Percentiles rank a stretch among this genome's conserved stretches.
Evolutionary conservation across 2,797 vertebrate genomes (phyloP).

Genomic region (Petrocephalus schoutedeni): DNA sequence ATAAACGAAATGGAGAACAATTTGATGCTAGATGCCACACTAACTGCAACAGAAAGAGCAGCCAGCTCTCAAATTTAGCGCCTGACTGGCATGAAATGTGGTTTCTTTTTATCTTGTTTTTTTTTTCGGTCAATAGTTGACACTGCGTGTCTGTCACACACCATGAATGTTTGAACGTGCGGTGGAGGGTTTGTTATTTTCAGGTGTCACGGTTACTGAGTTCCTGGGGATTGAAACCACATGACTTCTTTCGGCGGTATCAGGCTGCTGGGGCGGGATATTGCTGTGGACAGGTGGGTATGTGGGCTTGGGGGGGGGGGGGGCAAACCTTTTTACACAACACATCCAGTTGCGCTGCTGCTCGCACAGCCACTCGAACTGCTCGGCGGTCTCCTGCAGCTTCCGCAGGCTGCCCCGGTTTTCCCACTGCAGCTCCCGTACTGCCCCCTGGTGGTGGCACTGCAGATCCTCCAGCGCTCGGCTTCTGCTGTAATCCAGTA

Average conservation of each 20-base stretch:
- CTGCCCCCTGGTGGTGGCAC: slow-evolving; percentile 2
- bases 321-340: slow-evolving; percentile 57
- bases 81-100: neutral
- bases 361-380: slow-evolving; percentile 68
- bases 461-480: slow-evolving; percentile 33
- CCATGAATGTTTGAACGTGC: neutral
- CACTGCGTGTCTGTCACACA: neutral
- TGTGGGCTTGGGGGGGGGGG: neutral
- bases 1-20: neutral
- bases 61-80: neutral
- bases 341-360: slow-evolving; percentile 66
- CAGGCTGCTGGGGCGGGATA: neutral
- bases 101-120: neutral
- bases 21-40: neutral
- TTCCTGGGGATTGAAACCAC: neutral
- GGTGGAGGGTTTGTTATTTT: neutral
- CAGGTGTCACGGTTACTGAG: neutral
- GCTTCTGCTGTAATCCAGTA: slow-evolving; percentile 29
- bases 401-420: slow-evolving; percentile 57
- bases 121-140: neutral
- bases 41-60: neutral
- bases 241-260: neutral
- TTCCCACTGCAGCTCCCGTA: slow-evolving; percentile 51
- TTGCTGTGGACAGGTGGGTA: neutral
- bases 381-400: slow-evolving; percentile 58